These are phyloP conservation scores for Archivesica marissinica DNA, from an alignment of 1,140 invertebrate genomes.

Conservation along the genomic window DNA sequence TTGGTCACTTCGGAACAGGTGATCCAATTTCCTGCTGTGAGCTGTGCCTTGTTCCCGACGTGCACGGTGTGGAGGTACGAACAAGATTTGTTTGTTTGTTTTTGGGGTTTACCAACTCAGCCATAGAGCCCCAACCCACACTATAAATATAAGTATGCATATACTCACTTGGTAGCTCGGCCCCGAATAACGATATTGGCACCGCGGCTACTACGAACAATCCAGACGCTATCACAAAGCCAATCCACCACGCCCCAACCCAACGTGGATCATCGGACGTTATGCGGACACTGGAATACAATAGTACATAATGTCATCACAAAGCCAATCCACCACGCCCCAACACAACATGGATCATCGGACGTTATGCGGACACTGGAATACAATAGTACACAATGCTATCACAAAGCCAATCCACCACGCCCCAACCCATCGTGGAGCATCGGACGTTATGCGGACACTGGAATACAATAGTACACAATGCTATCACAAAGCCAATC, in stretches of 20 bases:
- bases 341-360: conserved; percentile 93
- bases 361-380: conserved; percentile 89
- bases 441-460: conserved; percentile 89
- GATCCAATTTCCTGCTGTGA: too few relatives aligned
- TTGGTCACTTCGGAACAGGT: too few relatives aligned
- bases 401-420: conserved; percentile 98
- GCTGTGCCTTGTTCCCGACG: too few relatives aligned
- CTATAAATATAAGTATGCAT: too few relatives aligned
- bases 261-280: conserved; percentile 91
- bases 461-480: conserved; percentile 83
- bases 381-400: conserved; percentile 84
- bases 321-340: conserved; percentile 98
- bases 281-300: conserved; percentile 87
- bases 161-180: conserved; percentile 85
- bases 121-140: too few relatives aligned
- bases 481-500: conserved; percentile 94
- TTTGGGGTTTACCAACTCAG: too few relatives aligned
- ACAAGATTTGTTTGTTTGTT: too few relatives aligned
- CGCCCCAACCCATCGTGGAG: conserved; percentile 95
- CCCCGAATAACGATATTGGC: conserved; percentile 94
- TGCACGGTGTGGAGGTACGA: too few relatives aligned
- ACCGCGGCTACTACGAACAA: conserved; percentile 92
- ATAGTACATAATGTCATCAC: conserved; percentile 87
- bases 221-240: conserved; percentile 92
- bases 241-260: conserved; percentile 98